Evolutionary conservation across 2,888 invertebrate species (phyloP).

Genomic region (Eupithecia pulchellata): DNA sequence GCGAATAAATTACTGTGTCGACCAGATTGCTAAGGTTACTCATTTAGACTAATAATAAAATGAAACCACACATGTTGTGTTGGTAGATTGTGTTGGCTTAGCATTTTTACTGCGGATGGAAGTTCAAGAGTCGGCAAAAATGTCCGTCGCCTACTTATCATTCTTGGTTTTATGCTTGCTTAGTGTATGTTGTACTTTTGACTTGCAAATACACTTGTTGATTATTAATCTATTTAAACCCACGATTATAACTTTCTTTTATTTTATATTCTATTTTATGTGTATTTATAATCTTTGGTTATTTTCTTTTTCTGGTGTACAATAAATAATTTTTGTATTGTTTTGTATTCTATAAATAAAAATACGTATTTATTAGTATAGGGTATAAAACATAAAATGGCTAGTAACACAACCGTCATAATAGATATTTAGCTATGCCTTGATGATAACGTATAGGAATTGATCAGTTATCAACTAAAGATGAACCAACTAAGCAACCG

Average conservation of each 20-base stretch:
- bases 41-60: conserved; percentile 18
- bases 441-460: neutral
- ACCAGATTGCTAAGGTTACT: neutral
- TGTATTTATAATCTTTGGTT: too few species aligned
- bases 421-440: neutral
- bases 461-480: neutral
- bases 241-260: neutral
- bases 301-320: too few species aligned
- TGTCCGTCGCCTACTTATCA: neutral
- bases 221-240: neutral
- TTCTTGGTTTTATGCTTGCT: neutral
- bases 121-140: conserved; percentile 12
- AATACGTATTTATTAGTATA: neutral
- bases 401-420: neutral
- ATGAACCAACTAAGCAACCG: neutral
- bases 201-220: neutral
- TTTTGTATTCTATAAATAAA: too few species aligned
- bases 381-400: too few species aligned
- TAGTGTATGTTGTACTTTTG: neutral
- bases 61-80: conserved; percentile 9
- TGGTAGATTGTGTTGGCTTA: neutral
- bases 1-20: neutral
- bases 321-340: too few species aligned
- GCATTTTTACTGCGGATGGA: conserved; percentile 14
- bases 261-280: too few species aligned